Evolutionary conservation across 2,888 invertebrate species (phyloP).

Genomic region (Drosophila leonis): DNA sequence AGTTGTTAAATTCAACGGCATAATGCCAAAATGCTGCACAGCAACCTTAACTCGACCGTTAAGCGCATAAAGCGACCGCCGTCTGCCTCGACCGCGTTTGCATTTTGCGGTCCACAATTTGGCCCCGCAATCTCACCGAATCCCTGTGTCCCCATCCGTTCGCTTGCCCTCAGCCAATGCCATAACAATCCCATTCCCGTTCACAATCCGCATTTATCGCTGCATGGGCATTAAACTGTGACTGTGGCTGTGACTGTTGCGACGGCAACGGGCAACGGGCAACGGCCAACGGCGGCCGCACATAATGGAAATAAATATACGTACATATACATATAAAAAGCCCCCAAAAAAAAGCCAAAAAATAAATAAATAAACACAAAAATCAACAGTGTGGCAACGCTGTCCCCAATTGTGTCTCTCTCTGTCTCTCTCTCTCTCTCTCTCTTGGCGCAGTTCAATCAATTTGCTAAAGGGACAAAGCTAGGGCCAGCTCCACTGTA

Average conservation of each 20-base stretch:
- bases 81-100: conserved; percentile 47
- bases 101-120: conserved; percentile 60
- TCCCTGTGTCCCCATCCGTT: conserved; percentile 26
- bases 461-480: conserved; percentile 46
- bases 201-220: conserved; percentile 61
- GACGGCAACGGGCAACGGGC: conserved; percentile 7
- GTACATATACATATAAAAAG: conserved; percentile 6
- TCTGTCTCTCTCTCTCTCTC: background rate
- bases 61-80: conserved; percentile 58
- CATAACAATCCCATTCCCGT: conserved; percentile 55
- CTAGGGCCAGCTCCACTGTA: conserved; percentile 3
- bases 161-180: conserved; percentile 15
- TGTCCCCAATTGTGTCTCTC: conserved; percentile 40
- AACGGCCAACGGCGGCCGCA: conserved; percentile 4
- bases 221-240: conserved; percentile 63
- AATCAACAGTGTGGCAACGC: conserved; percentile 63
- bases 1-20: conserved; percentile 52
- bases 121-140: conserved; percentile 39
- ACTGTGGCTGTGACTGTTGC: conserved; percentile 26
- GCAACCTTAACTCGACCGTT: conserved; percentile 57
- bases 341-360: background rate
- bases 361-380: conserved; percentile 61
- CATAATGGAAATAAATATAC: conserved; percentile 52
- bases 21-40: conserved; percentile 41
- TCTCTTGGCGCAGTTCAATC: conserved; percentile 48